These are phyloP conservation scores for Eubasilissa splendida DNA, from an alignment of 2,888 invertebrate genomes.

Conservation along the genomic window DNA sequence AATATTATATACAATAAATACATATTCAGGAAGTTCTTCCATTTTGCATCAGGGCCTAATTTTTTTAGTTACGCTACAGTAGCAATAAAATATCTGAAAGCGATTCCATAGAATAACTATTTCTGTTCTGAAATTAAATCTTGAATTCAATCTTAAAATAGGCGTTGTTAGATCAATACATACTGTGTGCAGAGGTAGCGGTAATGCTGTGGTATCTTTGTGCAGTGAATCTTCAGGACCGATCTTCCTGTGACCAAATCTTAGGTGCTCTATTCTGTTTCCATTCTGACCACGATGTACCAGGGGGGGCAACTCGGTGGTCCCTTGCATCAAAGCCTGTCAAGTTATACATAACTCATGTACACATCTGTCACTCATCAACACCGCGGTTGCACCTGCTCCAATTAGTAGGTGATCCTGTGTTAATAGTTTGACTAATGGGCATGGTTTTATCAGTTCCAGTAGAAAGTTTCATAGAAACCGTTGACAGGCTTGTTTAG, in stretches of 20 bases:
- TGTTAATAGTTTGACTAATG: too few species aligned
- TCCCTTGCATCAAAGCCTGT: slow-evolving; percentile 55
- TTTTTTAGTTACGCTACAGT: background rate
- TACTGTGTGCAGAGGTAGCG: slow-evolving; percentile 56
- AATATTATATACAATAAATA: too few species aligned
- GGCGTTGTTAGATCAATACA: slow-evolving; percentile 42
- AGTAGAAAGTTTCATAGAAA: too few species aligned
- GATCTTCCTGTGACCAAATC: slow-evolving; percentile 57
- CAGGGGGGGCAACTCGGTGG: slow-evolving; percentile 54
- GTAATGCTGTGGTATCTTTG: slow-evolving; percentile 56
- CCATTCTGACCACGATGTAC: slow-evolving; percentile 55
- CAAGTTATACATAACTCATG: slow-evolving; percentile 50
- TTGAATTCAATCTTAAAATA: slow-evolving; percentile 24
- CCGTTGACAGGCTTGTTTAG: too few species aligned
- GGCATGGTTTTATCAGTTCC: too few species aligned
- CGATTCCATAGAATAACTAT: background rate
- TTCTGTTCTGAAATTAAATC: background rate
- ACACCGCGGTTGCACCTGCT: too few species aligned
- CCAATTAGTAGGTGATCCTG: too few species aligned
- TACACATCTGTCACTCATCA: slow-evolving; percentile 13
- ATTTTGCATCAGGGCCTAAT: background rate
- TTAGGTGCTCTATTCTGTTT: slow-evolving; percentile 55
- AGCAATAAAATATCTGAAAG: background rate
- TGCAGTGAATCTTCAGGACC: slow-evolving; percentile 56
- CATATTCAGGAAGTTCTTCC: too few species aligned